Evolutionary conservation across 2,113 vertebrate species (phyloP).

Genomic region (Ictidomys tridecemlineatus): DNA sequence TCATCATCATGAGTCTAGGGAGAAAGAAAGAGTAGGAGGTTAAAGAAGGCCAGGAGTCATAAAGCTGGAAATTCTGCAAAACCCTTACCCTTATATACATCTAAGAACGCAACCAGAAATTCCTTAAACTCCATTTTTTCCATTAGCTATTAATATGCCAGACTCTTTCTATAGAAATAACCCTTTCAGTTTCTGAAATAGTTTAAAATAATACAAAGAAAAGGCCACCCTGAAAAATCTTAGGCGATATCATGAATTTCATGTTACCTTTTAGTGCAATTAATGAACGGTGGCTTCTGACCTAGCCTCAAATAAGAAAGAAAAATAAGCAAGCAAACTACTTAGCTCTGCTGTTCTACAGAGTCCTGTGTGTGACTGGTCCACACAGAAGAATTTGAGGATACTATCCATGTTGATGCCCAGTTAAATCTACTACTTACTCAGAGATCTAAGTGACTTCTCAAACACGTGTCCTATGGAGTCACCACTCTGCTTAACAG

Average conservation of each 20-base stretch:
- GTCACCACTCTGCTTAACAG: background rate
- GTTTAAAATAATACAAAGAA: constrained; percentile 12
- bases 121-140: background rate
- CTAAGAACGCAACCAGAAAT: background rate
- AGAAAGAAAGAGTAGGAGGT: background rate
- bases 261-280: background rate
- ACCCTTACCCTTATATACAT: background rate
- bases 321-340: too few species aligned
- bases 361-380: background rate
- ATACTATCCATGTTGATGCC: background rate
- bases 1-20: background rate
- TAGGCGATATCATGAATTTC: background rate
- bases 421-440: background rate
- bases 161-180: background rate
- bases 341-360: background rate
- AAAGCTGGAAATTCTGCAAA: background rate
- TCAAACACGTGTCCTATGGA: background rate
- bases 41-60: background rate
- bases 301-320: background rate
- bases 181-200: background rate
- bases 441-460: background rate
- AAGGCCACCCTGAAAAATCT: background rate
- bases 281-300: background rate
- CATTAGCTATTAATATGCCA: background rate
- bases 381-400: background rate